A percentile compares a stretch with the other conserved stretches of the same genome.
These are phyloP conservation scores for Helleia helle DNA, from an alignment of 2,888 invertebrate species.

Conservation along the genomic window DNA sequence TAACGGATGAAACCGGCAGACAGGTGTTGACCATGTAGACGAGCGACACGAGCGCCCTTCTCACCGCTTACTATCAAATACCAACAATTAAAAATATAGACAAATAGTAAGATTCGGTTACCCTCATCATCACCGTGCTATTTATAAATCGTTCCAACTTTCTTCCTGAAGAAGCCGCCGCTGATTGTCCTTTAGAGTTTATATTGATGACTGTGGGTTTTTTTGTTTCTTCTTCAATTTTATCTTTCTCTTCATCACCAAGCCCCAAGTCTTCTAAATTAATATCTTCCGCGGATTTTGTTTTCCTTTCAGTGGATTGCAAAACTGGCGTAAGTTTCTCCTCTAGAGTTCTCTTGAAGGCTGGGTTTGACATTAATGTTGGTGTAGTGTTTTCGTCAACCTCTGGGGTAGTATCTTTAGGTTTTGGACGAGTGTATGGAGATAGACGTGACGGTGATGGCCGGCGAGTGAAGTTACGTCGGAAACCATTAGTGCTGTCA, in stretches of 20 bases:
- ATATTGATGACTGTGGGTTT: slow-evolving; percentile 1
- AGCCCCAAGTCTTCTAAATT: slow-evolving; percentile 40
- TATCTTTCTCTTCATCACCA: slow-evolving; percentile 34
- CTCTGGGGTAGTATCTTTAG: slow-evolving; percentile 17
- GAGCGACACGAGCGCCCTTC: too few species aligned
- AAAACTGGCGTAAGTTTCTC: slow-evolving; percentile 19
- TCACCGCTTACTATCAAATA: too few species aligned
- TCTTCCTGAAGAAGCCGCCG: too few species aligned
- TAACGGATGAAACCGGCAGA: too few species aligned
- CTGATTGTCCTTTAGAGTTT: slow-evolving; percentile 2
- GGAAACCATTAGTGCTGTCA: slow-evolving; percentile 53
- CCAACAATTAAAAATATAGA: too few species aligned
- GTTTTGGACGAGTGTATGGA: slow-evolving; percentile 37
- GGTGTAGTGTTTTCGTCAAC: slow-evolving; percentile 14
- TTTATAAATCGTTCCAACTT: slow-evolving; percentile 49
- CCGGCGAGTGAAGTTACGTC: slow-evolving; percentile 50
- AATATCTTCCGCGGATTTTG: slow-evolving; percentile 21
- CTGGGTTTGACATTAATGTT: slow-evolving; percentile 8
- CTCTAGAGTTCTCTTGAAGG: not conserved
- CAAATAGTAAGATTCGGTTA: too few species aligned
- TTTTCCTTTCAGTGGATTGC: slow-evolving; percentile 25
- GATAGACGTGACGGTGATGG: slow-evolving; percentile 46
- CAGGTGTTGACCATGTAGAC: too few species aligned
- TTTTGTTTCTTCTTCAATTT: slow-evolving; percentile 14
- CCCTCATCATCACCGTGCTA: slow-evolving; percentile 47